These are phyloP conservation scores for Sternotherus odoratus DNA, from an alignment of 2,797 vertebrate genomes.

Conservation along the genomic window DNA sequence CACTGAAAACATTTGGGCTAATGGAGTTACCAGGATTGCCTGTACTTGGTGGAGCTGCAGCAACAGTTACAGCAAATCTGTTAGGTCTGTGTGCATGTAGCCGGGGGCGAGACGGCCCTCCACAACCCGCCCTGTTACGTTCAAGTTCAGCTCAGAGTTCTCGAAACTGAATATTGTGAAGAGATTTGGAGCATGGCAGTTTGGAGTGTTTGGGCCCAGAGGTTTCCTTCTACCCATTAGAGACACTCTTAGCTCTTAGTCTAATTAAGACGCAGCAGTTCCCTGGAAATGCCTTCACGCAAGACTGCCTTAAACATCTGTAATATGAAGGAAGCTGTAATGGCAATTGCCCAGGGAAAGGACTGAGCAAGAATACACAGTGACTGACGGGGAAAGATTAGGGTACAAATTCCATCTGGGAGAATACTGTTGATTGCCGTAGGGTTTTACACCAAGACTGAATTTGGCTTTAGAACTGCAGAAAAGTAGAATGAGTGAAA, in stretches of 20 bases:
- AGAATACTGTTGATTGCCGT: not conserved
- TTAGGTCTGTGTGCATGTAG: fast-evolving
- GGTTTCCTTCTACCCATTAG: not conserved
- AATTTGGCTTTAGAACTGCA: not conserved
- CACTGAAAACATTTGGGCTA: fast-evolving
- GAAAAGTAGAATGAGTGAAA: not conserved
- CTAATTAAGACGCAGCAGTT: not conserved
- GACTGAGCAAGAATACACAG: not conserved
- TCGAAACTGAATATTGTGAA: fast-evolving
- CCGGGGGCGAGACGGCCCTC: fast-evolving
- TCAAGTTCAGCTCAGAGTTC: fast-evolving
- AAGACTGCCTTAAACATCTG: not conserved
- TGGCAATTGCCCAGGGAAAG: not conserved
- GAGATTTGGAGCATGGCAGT: fast-evolving
- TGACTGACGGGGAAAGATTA: not conserved
- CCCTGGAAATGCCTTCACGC: fast-evolving
- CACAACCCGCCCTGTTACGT: fast-evolving
- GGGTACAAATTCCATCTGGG: not conserved
- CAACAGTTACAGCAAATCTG: fast-evolving
- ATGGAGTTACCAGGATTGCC: fast-evolving
- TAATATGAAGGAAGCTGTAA: not conserved
- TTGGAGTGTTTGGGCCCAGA: fast-evolving
- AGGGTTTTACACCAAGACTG: not conserved
- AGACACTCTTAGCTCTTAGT: not conserved
- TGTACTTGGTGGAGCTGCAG: fast-evolving